phyloP scores from a whole-genome alignment of 2,797 vertebrate genomes.

The Megaceryle alcyon region DNA sequence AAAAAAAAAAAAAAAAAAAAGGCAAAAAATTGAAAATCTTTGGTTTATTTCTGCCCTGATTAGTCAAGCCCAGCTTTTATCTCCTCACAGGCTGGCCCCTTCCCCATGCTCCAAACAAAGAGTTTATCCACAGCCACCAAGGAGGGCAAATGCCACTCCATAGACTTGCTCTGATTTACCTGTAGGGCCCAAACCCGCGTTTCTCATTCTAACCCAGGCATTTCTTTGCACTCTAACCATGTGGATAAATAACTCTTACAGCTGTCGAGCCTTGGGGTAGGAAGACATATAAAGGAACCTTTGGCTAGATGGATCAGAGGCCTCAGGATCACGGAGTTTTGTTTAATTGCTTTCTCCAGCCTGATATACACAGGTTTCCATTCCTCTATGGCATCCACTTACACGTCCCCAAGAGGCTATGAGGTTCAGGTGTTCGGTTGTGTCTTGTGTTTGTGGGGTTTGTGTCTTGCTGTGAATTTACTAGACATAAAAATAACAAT shows the following conservation, averaged over 20 bases:
- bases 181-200: background rate
- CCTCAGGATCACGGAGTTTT: background rate
- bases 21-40: background rate
- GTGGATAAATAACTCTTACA: constrained; percentile 13
- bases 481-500: background rate
- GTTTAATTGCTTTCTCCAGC: constrained; percentile 1
- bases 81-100: background rate
- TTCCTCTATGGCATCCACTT: background rate
- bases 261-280: background rate
- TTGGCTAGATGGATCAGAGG: background rate
- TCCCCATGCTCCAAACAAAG: constrained; percentile 19
- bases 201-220: background rate
- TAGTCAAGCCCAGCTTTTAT: constrained; percentile 32
- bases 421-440: background rate
- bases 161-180: constrained; percentile 30
- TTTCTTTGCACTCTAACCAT: background rate
- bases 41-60: constrained; percentile 30
- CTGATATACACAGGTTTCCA: background rate
- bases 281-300: background rate
- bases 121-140: background rate
- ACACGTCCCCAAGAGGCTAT: background rate
- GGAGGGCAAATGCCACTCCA: background rate
- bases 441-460: background rate
- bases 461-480: background rate
- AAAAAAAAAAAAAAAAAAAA: background rate